Percentiles rank a stretch among this genome's conserved stretches.
These are phyloP conservation scores for Melitaea cinxia DNA, from an alignment of 1,140 invertebrate species.

Conservation along the genomic window DNA sequence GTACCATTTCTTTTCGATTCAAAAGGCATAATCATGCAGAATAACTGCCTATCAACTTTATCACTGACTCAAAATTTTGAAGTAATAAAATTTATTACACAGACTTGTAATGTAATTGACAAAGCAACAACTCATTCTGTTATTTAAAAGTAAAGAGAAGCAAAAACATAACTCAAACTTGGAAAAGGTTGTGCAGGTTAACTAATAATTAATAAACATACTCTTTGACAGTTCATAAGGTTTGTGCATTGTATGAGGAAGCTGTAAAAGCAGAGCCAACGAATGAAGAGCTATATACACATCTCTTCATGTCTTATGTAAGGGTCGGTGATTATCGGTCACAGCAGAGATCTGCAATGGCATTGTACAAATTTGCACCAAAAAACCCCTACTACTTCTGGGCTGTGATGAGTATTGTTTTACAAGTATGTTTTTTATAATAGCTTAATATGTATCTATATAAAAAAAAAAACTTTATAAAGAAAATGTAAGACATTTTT, in stretches of 20 bases:
- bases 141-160: too few relatives aligned
- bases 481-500: too few relatives aligned
- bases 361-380: constrained; percentile 93
- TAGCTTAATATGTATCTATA: neutral
- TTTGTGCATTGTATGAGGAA: constrained; percentile 94
- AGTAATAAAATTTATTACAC: too few relatives aligned
- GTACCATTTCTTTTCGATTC: too few relatives aligned
- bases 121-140: too few relatives aligned
- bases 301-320: constrained; percentile 98
- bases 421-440: constrained; percentile 87
- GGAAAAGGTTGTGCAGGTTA: too few relatives aligned
- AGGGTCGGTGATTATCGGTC: constrained; percentile 94
- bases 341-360: constrained; percentile 94
- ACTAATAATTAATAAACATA: neutral
- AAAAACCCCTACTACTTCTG: constrained; percentile 99
- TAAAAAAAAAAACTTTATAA: neutral
- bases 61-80: too few relatives aligned
- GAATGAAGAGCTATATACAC: constrained; percentile 95
- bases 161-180: too few relatives aligned
- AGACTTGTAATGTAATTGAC: too few relatives aligned
- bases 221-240: constrained; percentile 88
- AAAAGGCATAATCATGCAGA: too few relatives aligned
- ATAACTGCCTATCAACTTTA: too few relatives aligned
- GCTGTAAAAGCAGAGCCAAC: constrained; percentile 92
- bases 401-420: constrained; percentile 97